A percentile compares a stretch with the other conserved stretches of the same genome.
Conservation (phyloP, 2,888 invertebrate species). For the Melanostoma scalare region DNA sequence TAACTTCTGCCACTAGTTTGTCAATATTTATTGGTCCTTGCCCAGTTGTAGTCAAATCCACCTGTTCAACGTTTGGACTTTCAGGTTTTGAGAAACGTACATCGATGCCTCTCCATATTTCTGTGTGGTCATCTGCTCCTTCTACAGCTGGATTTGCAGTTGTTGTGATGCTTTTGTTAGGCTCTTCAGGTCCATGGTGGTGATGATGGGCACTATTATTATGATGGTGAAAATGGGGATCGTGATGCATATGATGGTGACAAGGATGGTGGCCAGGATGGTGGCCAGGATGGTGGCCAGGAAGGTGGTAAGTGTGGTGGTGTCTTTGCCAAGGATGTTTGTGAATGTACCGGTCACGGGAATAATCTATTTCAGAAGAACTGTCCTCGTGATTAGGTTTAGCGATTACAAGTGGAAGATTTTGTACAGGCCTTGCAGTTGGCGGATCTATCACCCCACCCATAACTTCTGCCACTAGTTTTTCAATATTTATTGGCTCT, state of each 20-base stretch:
- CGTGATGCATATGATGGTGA: no score
- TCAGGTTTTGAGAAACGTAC: not conserved
- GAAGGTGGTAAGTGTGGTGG: not conserved
- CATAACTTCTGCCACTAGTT: no score
- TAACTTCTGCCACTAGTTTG: not conserved
- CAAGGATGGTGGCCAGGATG: no score
- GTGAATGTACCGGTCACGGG: not conserved
- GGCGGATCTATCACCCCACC: no score
- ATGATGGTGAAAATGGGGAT: not conserved
- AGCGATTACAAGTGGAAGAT: not conserved
- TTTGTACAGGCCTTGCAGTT: no score
- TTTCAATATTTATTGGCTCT: no score
- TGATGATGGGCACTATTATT: not conserved
- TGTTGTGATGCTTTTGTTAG: not conserved
- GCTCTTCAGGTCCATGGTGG: not conserved
- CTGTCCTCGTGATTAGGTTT: not conserved
- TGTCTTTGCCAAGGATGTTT: not conserved
- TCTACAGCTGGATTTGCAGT: not conserved
- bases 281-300: no score
- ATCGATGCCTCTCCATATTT: slow-evolving; percentile 8
- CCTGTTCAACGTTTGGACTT: not conserved
- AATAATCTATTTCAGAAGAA: not conserved
- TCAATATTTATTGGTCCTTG: not conserved
- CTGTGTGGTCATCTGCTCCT: not conserved
- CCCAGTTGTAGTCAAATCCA: not conserved